These are phyloP conservation scores for Crypturellus tataupa DNA, from an alignment of 2,797 vertebrate genomes.

Conservation along the genomic window DNA sequence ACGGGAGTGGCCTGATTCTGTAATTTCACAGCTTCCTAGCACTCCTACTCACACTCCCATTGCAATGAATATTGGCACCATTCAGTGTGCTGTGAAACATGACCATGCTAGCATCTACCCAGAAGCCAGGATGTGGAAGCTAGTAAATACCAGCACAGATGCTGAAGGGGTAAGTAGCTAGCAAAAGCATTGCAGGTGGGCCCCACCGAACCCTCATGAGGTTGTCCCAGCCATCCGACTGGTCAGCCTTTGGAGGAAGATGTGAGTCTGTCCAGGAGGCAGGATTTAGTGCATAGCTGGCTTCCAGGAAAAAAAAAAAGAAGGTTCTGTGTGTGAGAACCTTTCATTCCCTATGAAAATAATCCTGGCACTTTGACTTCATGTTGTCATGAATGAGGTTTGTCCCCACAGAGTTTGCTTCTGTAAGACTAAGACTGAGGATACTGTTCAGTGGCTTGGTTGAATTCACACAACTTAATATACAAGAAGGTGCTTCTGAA, in stretches of 20 bases:
- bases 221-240: background rate
- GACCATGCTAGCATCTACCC: background rate
- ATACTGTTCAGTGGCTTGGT: background rate
- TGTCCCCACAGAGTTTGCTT: background rate
- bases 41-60: background rate
- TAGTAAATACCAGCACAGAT: background rate
- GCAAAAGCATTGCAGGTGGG: background rate
- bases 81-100: background rate
- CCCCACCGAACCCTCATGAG: background rate
- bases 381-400: background rate
- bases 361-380: background rate
- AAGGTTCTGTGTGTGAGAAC: background rate
- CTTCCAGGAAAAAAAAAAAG: background rate
- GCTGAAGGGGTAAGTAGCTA: background rate
- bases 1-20: background rate
- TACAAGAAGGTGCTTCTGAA: slow-evolving; percentile 13
- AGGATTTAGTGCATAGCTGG: background rate
- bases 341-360: background rate
- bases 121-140: background rate
- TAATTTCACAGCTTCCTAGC: background rate
- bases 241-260: background rate
- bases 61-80: background rate
- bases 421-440: background rate
- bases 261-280: background rate
- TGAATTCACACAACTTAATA: slow-evolving; percentile 16